Base-by-base conservation (phyloP, 2,888 invertebrate species). In the Magallana nippona region DNA sequence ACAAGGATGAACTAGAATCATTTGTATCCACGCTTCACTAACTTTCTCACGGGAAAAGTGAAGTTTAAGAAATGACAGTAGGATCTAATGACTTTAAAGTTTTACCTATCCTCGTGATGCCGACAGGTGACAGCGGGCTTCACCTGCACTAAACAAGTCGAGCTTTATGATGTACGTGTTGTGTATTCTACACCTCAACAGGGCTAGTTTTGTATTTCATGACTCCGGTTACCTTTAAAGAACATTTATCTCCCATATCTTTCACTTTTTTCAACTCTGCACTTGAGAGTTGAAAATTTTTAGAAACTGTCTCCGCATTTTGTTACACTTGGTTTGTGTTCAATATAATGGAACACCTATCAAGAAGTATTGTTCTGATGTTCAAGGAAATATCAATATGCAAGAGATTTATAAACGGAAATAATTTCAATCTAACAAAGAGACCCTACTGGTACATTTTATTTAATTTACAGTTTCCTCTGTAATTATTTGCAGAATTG, bases 1-100 rank as follows among this genome's bases (percentile, higher is more conserved):
- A 78, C 56, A 78, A 78, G 78, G 56, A 78, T 71, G 56, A 32
- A 19, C 55, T 71, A 55, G 63, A 79, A 44, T 71, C 78, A 71
- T 80, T 55, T 32, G 56, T 22, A 63, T 62, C 22, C 81, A 85
- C 80, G 84, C 80, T 78, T 80, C 78, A 79, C 32, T 79, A 81
- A 85, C 32, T 85, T 82, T 85, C 84, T 82, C 84, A 85, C 84
- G 84, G 84, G 84, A 85, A 85, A 84, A 82, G 60, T 60, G 56
- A 78, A 56, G 56, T 55, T 55, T 78, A 78, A 71, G 71, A 71
- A 71, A 71, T 71, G 71, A 71, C 71, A 71, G 71, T 71, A 32
- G 13, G 71, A 71, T 71, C 27, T 71, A 71, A 71, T 71, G 71
- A 71, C 71, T 71, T 71, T 32, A 27, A 71, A 71, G 71, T 71